Evolutionary conservation across 1,140 invertebrate species (phyloP), one percentile per base, ranked within the genome.

Genomic region (Drosophila tropicalis): DNA sequence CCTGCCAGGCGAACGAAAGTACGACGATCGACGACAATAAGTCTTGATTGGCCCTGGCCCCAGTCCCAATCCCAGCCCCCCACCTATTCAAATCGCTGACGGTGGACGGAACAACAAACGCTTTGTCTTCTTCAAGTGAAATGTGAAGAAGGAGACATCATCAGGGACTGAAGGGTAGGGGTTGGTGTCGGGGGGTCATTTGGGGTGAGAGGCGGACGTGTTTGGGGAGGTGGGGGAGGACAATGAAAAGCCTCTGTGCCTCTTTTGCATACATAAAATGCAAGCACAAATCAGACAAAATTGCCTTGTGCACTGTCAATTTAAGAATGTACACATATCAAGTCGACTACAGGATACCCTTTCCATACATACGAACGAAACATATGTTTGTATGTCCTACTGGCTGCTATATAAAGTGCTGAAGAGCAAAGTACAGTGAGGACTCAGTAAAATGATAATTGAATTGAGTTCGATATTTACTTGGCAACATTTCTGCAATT

Each of bases 41-140:
- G 83, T 86, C 87, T 87, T 86, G 82, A 86, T 86, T 86, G 82
- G 71, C 82, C 47, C 34, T 5, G 10, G 29, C 29, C 29, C 7
- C 17, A 47, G 19, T 63, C 22, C 22, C 22, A 25, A 3, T 25
- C 1, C 22, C 3, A 25, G 29, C 29, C 5, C 29, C 29, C 29
- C 29, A 29, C 29, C 29, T 29, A 29, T 29, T 5, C 5, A 29
- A 29, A 29, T 29, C 29, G 5, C 44, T 19, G 19, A 7, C 15
- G 17, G 19, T n/a, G n/a, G 15, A 19, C 71, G 66, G 72, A 75
- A 75, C 36, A 75, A 67, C 60, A 75, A 75, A 56, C 64, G 72
- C 72, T 75, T 75, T 75, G 72, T 75, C 63, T 75, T 63, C 15
- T 51, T 36, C 36, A 39, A 55, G 44, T 51, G 7, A n/a, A 51